phyloP scores from a whole-genome alignment of 2,113 vertebrate genomes.

The Hystrix cristata region DNA sequence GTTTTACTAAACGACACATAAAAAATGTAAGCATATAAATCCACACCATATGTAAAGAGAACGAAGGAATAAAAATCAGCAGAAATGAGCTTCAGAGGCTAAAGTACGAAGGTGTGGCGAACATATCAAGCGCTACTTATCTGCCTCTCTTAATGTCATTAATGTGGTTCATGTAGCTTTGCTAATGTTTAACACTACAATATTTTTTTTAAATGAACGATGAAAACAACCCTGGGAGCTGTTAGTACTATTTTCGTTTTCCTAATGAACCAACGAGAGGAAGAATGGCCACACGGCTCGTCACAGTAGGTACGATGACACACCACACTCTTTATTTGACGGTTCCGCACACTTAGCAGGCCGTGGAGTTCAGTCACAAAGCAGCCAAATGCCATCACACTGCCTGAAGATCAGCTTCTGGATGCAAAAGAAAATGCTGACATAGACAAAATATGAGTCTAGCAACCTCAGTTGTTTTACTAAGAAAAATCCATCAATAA shows the following conservation, averaged over 20 bases:
- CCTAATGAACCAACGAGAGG: not conserved
- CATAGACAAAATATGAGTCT: conserved; percentile 27
- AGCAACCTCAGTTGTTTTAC: not conserved
- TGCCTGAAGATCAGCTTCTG: not conserved
- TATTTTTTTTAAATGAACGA: not conserved
- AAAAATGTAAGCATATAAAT: conserved; percentile 72
- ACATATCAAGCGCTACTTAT: not conserved
- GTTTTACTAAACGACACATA: conserved; percentile 74
- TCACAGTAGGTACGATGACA: not conserved
- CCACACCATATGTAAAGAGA: conserved; percentile 64
- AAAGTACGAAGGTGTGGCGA: not conserved
- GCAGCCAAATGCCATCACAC: not conserved
- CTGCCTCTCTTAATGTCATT: not conserved
- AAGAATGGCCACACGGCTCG: not conserved
- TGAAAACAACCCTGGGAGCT: not conserved
- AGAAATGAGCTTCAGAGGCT: conserved; percentile 42
- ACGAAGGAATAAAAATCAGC: conserved; percentile 34
- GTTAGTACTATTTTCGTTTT: not conserved
- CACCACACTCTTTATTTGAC: not conserved
- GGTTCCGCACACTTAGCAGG: not conserved
- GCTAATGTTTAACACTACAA: not conserved
- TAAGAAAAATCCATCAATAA: conserved; percentile 3
- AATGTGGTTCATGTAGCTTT: not conserved
- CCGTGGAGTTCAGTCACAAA: not conserved
- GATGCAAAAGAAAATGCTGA: conserved; percentile 22